Evolutionary conservation across 2,113 vertebrate genomes (phyloP), one percentile per base, ranked within the genome.

Genomic region (Deroptyus accipitrinus): DNA sequence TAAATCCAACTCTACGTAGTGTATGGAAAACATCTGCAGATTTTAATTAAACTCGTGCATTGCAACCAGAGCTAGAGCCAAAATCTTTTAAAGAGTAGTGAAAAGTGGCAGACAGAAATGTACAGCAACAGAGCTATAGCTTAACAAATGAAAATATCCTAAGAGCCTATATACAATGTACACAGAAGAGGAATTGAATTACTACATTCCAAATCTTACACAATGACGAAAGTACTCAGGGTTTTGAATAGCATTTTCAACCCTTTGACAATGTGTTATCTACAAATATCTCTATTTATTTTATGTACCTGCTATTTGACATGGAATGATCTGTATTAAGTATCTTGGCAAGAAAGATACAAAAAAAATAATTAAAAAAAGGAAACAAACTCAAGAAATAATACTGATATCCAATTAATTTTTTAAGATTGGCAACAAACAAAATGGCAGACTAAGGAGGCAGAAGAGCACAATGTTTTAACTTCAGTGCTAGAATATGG

Each of bases 11-110:
- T 85, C n/a, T 73, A 11, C 8, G 4, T 15, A 61, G 49, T 24
- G 67, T 76, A 18, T 41, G 46, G 80, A 78, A 93, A 95, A 86
- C 37, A 95, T 81, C 83, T 73, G 63, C 11, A 86, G 63, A 91
- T 87, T 88, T 90, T 94, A 94, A 88, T 91, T 83, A 94, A 95
- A 92, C 31, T 90, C 20, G 28, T 66, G 59, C 7, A 35, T 46
- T 92, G 41, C 44, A 92, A 42, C 33, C 13, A 78, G 9, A 72
- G 22, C 12, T 70, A 70, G 35, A 68, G 31, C 37, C 41, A 86
- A 84, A 66, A 91, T 22, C 18, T 94, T 80, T 62, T n/a, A 48
- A 83, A 80, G 16, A 70, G 16, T 19, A 25, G 44, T 70, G 19
- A 72, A 70, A 92, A 90, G 17, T 1, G 24, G 8, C 7, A 82